These are phyloP conservation scores for Mesorhabditis belari DNA, from an alignment of 2,888 invertebrate species.

Conservation along the genomic window DNA sequence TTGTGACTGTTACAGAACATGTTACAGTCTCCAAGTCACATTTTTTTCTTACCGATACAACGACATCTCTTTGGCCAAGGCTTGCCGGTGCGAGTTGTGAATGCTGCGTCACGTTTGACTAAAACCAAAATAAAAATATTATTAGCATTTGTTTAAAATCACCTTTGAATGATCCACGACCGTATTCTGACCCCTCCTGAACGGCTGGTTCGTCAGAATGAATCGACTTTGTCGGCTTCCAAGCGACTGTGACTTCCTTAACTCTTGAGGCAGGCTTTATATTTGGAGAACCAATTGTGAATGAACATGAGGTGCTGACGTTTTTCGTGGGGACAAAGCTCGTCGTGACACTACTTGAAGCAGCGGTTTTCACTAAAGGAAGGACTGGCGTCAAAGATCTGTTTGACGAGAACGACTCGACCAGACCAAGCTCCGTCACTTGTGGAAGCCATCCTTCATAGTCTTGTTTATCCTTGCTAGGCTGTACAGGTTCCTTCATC, in stretches of 20 bases:
- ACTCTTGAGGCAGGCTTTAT: neutral
- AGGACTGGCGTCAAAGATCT: too few relatives aligned
- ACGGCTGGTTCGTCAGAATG: too few relatives aligned
- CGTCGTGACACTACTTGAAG: neutral
- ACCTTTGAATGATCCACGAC: neutral
- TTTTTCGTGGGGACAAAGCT: neutral
- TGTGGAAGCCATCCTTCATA: too few relatives aligned
- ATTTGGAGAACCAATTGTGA: neutral
- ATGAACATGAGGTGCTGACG: neutral
- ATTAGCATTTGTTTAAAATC: neutral
- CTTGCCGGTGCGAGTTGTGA: neutral
- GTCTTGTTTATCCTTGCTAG: neutral
- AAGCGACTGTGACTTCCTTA: neutral
- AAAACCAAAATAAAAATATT: neutral
- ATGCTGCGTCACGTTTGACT: neutral
- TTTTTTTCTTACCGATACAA: neutral
- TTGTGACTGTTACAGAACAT: too few relatives aligned
- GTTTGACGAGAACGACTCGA: too few relatives aligned
- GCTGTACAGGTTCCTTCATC: too few relatives aligned
- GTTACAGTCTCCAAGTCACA: too few relatives aligned
- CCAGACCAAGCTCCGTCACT: too few relatives aligned
- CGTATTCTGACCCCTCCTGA: neutral
- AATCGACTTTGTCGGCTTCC: neutral
- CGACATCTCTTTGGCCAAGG: neutral
- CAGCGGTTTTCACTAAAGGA: neutral